Evolutionary conservation across 2,888 invertebrate genomes (phyloP).

Genomic region (Drosophila formosana): DNA sequence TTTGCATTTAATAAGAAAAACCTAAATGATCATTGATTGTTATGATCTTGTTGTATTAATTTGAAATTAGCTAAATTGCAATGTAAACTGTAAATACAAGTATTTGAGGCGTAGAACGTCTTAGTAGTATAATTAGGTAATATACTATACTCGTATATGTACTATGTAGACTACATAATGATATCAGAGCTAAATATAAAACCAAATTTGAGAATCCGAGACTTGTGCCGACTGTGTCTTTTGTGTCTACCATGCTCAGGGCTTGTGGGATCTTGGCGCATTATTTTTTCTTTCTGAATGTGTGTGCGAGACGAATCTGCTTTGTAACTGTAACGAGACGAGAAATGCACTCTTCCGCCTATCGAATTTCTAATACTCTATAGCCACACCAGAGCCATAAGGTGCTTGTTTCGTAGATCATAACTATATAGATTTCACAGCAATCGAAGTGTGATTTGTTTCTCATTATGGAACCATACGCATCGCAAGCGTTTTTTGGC

Average conservation of each 20-base stretch:
- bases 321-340: conserved; percentile 48
- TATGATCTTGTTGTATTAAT: conserved; percentile 46
- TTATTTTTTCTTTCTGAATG: conserved; percentile 18
- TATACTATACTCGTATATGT: conserved; percentile 8
- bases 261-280: conserved; percentile 37
- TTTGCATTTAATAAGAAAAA: conserved; percentile 29
- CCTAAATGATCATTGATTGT: conserved; percentile 53
- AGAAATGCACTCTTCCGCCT: not conserved
- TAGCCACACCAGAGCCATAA: not conserved
- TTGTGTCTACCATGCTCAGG: conserved; percentile 61
- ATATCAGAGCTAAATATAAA: conserved; percentile 71
- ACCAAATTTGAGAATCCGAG: conserved; percentile 42
- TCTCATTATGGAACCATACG: not conserved
- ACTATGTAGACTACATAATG: conserved; percentile 37
- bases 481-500: conserved; percentile 40
- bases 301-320: conserved; percentile 45
- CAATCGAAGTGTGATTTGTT: not conserved
- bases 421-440: not conserved
- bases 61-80: conserved; percentile 12
- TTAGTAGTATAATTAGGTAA: conserved; percentile 30
- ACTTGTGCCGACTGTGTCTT: conserved; percentile 57
- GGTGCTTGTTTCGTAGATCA: not conserved
- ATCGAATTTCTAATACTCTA: conserved; percentile 11
- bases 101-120: conserved; percentile 31
- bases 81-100: conserved; percentile 23